phyloP scores from a whole-genome alignment of 2,797 vertebrate genomes.

The Myotis planiceps region DNA sequence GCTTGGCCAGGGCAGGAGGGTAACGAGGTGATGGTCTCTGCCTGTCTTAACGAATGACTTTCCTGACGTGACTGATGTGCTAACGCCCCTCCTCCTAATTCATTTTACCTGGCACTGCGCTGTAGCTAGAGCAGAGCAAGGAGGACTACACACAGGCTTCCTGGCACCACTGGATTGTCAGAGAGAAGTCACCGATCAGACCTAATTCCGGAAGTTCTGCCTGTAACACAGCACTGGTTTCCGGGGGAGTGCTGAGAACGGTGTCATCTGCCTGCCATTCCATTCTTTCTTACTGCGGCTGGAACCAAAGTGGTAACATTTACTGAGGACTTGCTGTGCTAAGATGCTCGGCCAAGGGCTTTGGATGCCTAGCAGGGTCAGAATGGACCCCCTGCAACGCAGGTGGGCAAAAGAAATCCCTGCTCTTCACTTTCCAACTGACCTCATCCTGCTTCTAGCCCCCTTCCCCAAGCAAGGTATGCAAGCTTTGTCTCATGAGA shows the following conservation, averaged over 20 bases:
- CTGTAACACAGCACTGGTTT: background rate
- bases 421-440: background rate
- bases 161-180: background rate
- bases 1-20: background rate
- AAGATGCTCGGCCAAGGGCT: background rate
- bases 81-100: background rate
- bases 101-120: background rate
- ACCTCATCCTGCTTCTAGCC: background rate
- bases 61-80: background rate
- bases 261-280: too few species aligned
- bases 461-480: background rate
- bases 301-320: background rate
- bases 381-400: background rate
- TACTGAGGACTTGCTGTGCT: background rate
- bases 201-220: background rate
- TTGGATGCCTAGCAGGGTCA: background rate
- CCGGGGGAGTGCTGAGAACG: accelerated
- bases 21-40: background rate
- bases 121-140: background rate
- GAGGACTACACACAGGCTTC: background rate
- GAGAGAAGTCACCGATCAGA: background rate
- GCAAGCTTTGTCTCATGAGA: background rate
- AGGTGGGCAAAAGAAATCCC: background rate
- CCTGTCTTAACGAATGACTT: background rate
- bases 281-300: accelerated